Evolutionary conservation across 2,888 invertebrate species (phyloP).

Genomic region (Atethmia centrago): DNA sequence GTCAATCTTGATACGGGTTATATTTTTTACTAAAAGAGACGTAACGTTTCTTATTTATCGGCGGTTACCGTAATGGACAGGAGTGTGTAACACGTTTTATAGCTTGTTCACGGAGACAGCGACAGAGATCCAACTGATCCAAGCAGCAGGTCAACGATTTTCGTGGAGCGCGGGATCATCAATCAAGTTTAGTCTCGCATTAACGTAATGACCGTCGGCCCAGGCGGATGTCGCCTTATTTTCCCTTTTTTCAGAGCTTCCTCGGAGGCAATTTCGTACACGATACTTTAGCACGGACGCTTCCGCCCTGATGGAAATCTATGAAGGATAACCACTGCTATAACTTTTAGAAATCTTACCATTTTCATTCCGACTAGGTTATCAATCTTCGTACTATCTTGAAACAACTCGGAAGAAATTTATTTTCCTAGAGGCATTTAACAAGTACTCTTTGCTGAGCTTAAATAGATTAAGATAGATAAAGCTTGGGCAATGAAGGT

Average conservation of each 20-base stretch:
- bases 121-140: slow-evolving; percentile 67
- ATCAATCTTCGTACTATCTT: slow-evolving; percentile 79
- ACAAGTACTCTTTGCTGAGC: slow-evolving; percentile 67
- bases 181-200: slow-evolving; percentile 90
- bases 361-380: slow-evolving; percentile 76
- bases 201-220: slow-evolving; percentile 89
- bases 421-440: slow-evolving; percentile 72
- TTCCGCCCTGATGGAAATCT: slow-evolving; percentile 88
- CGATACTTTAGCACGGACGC: slow-evolving; percentile 84
- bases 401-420: slow-evolving; percentile 71
- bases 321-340: slow-evolving; percentile 79
- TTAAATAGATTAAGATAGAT: slow-evolving; percentile 76
- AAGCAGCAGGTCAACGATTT: slow-evolving; percentile 75
- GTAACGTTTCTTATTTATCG: slow-evolving; percentile 29
- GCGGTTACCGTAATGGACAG: slow-evolving; percentile 35
- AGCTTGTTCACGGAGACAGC: slow-evolving; percentile 65
- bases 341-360: slow-evolving; percentile 68
- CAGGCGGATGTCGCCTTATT: slow-evolving; percentile 89
- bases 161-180: slow-evolving; percentile 80
- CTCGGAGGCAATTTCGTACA: slow-evolving; percentile 85
- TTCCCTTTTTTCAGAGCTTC: slow-evolving; percentile 83
- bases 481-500: slow-evolving; percentile 73
- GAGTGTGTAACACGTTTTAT: slow-evolving; percentile 53
- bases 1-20: slow-evolving; percentile 15
- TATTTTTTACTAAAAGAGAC: slow-evolving; percentile 14